Evolutionary conservation across 2,888 invertebrate genomes (phyloP).

Genomic region (Ecliptopera silaceata): DNA sequence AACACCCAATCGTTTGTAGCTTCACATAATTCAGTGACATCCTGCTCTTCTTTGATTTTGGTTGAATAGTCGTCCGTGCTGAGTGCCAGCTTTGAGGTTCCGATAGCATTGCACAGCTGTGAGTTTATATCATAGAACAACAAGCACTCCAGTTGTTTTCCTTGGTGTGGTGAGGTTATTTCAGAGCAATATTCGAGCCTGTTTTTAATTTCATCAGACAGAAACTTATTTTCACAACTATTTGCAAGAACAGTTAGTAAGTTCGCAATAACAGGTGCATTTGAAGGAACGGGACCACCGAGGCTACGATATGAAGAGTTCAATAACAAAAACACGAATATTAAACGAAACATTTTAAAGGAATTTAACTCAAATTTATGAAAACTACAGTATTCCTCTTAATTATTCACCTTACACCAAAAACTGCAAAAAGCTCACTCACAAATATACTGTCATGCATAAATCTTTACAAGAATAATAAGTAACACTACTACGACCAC

Average conservation of each 20-base stretch:
- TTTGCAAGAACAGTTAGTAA: conserved; percentile 46
- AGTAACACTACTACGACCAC: too few species aligned
- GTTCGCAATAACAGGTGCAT: conserved; percentile 32
- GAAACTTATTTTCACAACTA: conserved; percentile 56
- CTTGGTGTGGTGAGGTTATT: conserved; percentile 42
- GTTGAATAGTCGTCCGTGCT: conserved; percentile 44
- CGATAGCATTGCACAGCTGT: conserved; percentile 58
- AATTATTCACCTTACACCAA: not conserved
- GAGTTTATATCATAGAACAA: conserved; percentile 70
- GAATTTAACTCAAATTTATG: not conserved
- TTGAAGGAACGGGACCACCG: conserved; percentile 51
- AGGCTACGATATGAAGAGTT: conserved; percentile 58
- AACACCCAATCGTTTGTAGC: conserved; percentile 58
- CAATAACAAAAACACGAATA: conserved; percentile 57
- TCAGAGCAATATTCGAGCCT: conserved; percentile 52
- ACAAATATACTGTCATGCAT: not conserved
- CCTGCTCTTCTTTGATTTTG: conserved; percentile 49
- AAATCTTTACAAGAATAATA: too few species aligned
- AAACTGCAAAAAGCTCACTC: not conserved
- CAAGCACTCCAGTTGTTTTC: conserved; percentile 60
- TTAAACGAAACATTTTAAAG: conserved; percentile 55
- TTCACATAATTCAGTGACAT: conserved; percentile 53
- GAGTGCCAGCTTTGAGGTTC: conserved; percentile 42
- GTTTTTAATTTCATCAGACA: conserved; percentile 51
- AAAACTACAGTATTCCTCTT: not conserved